A percentile compares a stretch with the other conserved stretches of the same genome.
phyloP scores from a whole-genome alignment of 2,888 invertebrate genomes.

The Lepidocyrtoides sp. region DNA sequence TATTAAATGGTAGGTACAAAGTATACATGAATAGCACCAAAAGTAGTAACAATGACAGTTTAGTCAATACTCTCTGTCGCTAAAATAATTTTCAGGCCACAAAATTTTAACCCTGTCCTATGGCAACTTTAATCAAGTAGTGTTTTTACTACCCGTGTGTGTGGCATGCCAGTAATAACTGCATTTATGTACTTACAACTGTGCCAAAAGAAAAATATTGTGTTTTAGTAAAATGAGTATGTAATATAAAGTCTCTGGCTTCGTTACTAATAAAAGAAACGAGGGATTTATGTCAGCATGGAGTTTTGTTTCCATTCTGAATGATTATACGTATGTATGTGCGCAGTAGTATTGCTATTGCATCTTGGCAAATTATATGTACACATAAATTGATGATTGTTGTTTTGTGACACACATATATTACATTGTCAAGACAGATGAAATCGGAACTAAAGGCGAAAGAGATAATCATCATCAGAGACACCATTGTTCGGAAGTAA shows the following conservation, averaged over 20 bases:
- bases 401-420: slow-evolving; percentile 65
- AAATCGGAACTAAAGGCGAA: slow-evolving; percentile 59
- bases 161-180: not conserved
- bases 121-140: slow-evolving; percentile 25
- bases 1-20: not conserved
- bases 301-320: not conserved
- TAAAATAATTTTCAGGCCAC: not conserved
- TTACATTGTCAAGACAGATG: slow-evolving; percentile 59
- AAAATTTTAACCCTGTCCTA: slow-evolving; percentile 46
- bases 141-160: not conserved
- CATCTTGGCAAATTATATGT: slow-evolving; percentile 49
- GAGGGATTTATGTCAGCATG: not conserved
- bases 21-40: not conserved
- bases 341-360: not conserved
- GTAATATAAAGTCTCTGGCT: not conserved
- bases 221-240: not conserved
- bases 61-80: not conserved
- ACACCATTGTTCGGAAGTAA: slow-evolving; percentile 73
- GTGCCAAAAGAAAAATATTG: not conserved
- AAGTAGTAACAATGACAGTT: slow-evolving; percentile 4
- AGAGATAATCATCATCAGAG: slow-evolving; percentile 62
- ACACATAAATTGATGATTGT: slow-evolving; percentile 50
- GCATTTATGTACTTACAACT: not conserved
- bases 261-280: not conserved
- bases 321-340: not conserved